Percentiles rank a stretch among this genome's conserved stretches.
phyloP scores from a whole-genome alignment of 2,113 vertebrate species.

The Accipiter virgatus region DNA sequence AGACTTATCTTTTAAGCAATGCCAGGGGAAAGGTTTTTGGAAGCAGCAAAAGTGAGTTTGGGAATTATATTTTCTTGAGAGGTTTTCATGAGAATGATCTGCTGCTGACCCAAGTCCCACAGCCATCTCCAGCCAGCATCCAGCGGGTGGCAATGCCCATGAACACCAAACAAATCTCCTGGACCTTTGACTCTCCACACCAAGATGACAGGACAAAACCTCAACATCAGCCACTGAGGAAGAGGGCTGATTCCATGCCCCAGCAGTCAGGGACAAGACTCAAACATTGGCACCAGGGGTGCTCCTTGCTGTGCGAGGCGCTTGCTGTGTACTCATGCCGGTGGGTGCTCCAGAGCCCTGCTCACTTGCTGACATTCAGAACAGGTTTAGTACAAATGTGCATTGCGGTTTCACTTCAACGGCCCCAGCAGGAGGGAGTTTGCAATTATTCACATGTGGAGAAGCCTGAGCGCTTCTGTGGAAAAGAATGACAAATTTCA shows the following conservation, averaged over 20 bases:
- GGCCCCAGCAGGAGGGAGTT: background rate
- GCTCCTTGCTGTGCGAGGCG: background rate
- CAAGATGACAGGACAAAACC: background rate
- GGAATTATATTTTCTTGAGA: background rate
- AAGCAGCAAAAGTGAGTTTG: background rate
- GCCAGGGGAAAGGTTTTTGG: background rate
- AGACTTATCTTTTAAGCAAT: background rate
- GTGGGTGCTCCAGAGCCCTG: background rate
- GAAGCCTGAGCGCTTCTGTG: background rate
- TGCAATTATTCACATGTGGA: background rate
- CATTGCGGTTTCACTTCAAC: background rate
- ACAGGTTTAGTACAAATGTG: background rate
- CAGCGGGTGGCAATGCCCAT: background rate
- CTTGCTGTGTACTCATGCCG: rapidly evolving
- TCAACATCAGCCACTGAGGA: background rate
- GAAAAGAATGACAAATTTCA: background rate
- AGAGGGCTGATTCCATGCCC: background rate
- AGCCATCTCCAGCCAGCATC: background rate
- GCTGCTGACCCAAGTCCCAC: background rate
- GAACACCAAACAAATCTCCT: background rate
- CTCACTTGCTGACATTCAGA: background rate
- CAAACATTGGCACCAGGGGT: rapidly evolving
- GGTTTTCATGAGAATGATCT: background rate
- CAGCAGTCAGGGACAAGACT: background rate
- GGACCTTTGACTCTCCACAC: too few species aligned